Evolutionary conservation across 2,113 vertebrate genomes (phyloP), one percentile per base, ranked within the genome.

Genomic region (Xenopus tropicalis): DNA sequence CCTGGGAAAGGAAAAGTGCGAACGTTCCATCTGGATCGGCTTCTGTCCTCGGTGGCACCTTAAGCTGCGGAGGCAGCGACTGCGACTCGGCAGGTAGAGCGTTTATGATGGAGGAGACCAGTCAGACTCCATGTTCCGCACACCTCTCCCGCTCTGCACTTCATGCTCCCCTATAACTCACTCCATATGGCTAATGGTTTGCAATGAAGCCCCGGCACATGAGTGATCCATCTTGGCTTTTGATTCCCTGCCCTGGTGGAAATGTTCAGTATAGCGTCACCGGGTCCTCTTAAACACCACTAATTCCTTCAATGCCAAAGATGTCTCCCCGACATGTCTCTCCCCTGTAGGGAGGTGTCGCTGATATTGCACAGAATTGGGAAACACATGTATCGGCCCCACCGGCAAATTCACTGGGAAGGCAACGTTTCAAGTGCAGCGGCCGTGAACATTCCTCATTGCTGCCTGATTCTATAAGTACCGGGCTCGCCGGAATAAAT

Each of bases 181-280:
- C 22, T 67, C 72, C 72, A 74, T 74, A 74, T 67, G 72, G 54
- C 64, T 66, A 67, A 74, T 59, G 54, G 63, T 59, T 74, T 61
- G 37, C 29, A 43, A 67, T 74, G 56, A 74, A 74, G 64, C 24
- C 72, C 37, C 37, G 14, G 64, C 11, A 6, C 42, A 21, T 25
- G 11, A 21, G 61, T 67, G 54, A 67, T 67, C 72, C 63, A 67
- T 74, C 71, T 66, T 74, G 71, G 71, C 54, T 74, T 67, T 74
- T 67, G 19, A 29, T 67, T 74, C 43, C 29, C 23, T 25, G 54
- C 61, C 43, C 64, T 74, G 8, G 64, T 37, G 42, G 72, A 74
- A 23, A 46, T 13, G 65, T 12, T 66, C 17, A 59, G 42, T 54
- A 21, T 29, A 13, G 42, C 23, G 56, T 67, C 71, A 57, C 52